Evolutionary conservation across 2,113 vertebrate species (phyloP), one percentile per base, ranked within the genome.

Genomic region (Oryzias curvinotus): DNA sequence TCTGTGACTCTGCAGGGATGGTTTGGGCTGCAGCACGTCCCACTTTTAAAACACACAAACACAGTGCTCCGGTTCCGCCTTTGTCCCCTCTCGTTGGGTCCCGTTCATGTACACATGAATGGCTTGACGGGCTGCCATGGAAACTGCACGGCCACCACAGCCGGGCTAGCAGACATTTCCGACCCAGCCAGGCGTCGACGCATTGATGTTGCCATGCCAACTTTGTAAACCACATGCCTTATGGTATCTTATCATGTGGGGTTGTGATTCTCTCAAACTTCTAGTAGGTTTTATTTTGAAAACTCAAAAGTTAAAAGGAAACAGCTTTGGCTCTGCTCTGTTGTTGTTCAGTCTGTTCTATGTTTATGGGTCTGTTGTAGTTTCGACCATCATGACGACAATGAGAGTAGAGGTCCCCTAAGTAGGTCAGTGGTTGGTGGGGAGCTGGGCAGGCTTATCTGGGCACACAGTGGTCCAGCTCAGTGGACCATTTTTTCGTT

Each of bases 341-440:
- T 25, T 28, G 4, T 21, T 61, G 41, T 56, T 48, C 26, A 43
- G 41, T 19, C 26, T 14, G 21, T 23, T 41, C 14, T 10, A n/a
- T 45, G 25, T 57, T 14, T 71, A 12, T 43, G 28, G 51, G 28
- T 54, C 15, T 71, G 60, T 61, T 69, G 1, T 36, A 36, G 36
- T 36, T 52, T 56, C 56, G 54, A 63, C 71, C 64, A 69, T 76
- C 52, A 62, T 70, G 68, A 16, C 63, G 73, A 73, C 57, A 74
- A 56, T 60, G 75, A 69, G 68, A 68, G 57, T 68, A 73, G 77
- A 75, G 81, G 79, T 82, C 64, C 56, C 45, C 44, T 78, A 89
- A 88, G 82, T 87, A 88, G 85, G 88, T 88, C 88, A 87, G 71
- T 52, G 67, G 74, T 59, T 80, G 75, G 59, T 78, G 74, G 73